These are phyloP conservation scores for Orthonevra nobilis DNA, from an alignment of 2,888 invertebrate species.

Conservation along the genomic window DNA sequence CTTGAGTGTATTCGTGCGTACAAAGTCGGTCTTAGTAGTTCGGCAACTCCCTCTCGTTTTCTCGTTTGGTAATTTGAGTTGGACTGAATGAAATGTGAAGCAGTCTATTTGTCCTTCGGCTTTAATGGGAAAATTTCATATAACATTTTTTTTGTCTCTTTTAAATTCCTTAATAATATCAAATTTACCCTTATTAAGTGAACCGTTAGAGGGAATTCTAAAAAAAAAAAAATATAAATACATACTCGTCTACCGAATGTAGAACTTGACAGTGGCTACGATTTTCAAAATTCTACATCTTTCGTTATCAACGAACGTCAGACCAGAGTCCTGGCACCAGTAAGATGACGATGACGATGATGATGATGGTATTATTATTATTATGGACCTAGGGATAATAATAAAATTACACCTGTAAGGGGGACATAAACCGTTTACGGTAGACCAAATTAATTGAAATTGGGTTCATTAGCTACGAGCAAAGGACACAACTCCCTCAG, in stretches of 20 bases:
- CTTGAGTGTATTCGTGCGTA: neutral
- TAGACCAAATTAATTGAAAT: conserved; percentile 40
- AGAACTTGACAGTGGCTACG: neutral
- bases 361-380: conserved; percentile 5
- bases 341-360: no score
- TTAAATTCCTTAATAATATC: conserved; percentile 28
- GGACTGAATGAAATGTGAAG: no score
- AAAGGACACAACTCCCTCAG: neutral
- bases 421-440: conserved; percentile 11
- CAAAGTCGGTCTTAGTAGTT: neutral
- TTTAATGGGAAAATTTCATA: conserved; percentile 36
- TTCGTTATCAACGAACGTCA: conserved; percentile 20
- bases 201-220: conserved; percentile 1
- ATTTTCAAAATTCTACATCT: neutral
- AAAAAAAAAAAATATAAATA: no score
- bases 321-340: no score
- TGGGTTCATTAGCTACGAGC: conserved; percentile 29
- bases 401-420: conserved; percentile 33
- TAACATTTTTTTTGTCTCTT: conserved; percentile 12
- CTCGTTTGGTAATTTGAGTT: no score
- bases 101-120: no score
- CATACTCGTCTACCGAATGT: no score
- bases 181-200: conserved; percentile 36
- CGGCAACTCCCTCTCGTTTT: neutral
- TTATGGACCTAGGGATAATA: conserved; percentile 4